These are phyloP conservation scores for Passerina amoena DNA, from an alignment of 2,113 vertebrate species.

Conservation along the genomic window DNA sequence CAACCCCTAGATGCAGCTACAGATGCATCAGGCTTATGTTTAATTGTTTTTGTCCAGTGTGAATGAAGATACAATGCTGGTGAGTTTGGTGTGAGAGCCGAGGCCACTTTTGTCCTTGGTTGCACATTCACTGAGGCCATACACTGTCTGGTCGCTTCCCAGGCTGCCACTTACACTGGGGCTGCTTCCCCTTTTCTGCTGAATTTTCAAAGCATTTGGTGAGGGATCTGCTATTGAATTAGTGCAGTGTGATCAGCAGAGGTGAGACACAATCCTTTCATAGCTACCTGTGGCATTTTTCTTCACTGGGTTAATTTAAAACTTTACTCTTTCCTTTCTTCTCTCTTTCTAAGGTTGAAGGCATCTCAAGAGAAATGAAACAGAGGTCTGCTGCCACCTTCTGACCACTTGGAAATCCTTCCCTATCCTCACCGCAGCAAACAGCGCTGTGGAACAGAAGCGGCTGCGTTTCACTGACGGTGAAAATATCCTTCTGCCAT, in stretches of 20 bases:
- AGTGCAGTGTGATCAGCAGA: not conserved
- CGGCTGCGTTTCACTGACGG: not conserved
- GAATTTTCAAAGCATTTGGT: not conserved
- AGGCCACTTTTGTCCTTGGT: not conserved
- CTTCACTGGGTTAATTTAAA: not conserved
- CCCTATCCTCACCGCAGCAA: not conserved
- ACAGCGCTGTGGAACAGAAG: rapidly evolving
- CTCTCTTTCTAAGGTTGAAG: not conserved
- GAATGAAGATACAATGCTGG: not conserved
- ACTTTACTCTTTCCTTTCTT: not conserved
- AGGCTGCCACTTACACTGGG: not conserved
- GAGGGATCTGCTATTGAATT: not conserved
- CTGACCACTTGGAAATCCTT: slow-evolving; percentile 7
- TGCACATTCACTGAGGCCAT: not conserved
- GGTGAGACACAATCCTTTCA: not conserved
- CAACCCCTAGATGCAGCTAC: not conserved
- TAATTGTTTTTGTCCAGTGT: not conserved
- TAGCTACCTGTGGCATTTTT: not conserved
- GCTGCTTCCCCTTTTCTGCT: not conserved
- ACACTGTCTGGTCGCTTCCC: rapidly evolving
- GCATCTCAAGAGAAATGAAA: not conserved
- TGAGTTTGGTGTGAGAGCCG: rapidly evolving
- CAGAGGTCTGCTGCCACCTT: slow-evolving; percentile 69
- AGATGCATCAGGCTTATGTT: not conserved
- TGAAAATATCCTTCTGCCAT: not conserved